These are phyloP conservation scores for Climacteris rufus DNA, from an alignment of 2,113 vertebrate species.

Conservation along the genomic window DNA sequence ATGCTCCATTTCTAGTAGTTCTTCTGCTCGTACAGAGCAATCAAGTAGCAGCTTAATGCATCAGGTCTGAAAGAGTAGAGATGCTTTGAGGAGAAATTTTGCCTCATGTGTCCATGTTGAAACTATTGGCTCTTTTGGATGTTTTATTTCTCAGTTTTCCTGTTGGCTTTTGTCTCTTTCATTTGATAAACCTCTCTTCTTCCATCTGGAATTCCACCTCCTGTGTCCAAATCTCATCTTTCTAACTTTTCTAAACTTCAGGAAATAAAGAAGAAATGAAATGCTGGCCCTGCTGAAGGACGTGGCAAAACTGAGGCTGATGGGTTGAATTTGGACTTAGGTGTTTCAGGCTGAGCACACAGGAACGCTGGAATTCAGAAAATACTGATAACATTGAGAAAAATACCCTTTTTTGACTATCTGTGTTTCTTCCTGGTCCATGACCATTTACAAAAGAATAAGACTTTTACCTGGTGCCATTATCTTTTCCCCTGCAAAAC, in stretches of 20 bases:
- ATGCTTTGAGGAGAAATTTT: not conserved
- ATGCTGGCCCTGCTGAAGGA: not conserved
- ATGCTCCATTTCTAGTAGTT: not conserved
- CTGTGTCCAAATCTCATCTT: not conserved
- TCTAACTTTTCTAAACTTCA: not conserved
- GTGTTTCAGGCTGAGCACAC: not conserved
- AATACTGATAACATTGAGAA: not conserved
- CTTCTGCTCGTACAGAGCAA: not conserved
- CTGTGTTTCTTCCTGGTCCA: not conserved
- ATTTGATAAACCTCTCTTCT: not conserved
- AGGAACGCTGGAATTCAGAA: not conserved
- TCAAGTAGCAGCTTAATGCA: not conserved
- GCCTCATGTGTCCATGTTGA: not conserved
- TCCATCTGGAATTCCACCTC: conserved; percentile 17
- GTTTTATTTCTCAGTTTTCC: not conserved
- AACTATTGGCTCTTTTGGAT: not conserved
- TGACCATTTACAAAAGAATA: not conserved
- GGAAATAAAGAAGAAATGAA: not conserved
- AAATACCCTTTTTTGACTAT: not conserved
- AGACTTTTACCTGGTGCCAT: not conserved
- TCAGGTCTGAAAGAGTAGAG: not conserved
- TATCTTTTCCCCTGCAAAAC: not conserved
- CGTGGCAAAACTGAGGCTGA: not conserved
- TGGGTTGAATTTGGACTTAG: not conserved
- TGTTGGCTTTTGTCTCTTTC: not conserved